A percentile compares a stretch with the other conserved stretches of the same genome.
Conservation (phyloP, 2,888 invertebrate species). For the Habrosyne pyritoides region DNA sequence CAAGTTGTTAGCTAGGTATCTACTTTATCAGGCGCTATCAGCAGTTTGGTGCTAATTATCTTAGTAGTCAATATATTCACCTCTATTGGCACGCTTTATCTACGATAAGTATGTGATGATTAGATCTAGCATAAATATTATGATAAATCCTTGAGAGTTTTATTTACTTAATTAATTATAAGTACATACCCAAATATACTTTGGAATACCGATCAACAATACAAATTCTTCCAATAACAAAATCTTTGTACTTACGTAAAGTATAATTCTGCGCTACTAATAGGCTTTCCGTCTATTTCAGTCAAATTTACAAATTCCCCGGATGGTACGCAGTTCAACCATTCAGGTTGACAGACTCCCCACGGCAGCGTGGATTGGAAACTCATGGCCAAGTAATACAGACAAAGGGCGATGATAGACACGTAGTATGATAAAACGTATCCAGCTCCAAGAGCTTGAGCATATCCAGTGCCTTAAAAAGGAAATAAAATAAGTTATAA, state of each 20-base stretch:
- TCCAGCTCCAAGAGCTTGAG: slow-evolving; percentile 85
- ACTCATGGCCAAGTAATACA: slow-evolving; percentile 89
- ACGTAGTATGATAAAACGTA: slow-evolving; percentile 91
- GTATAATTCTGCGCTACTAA: slow-evolving; percentile 84
- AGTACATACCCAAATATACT: no score
- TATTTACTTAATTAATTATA: background rate
- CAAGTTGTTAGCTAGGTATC: background rate
- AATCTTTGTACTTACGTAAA: slow-evolving; percentile 75
- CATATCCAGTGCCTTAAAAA: slow-evolving; percentile 86
- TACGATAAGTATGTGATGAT: background rate
- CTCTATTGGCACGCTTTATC: background rate
- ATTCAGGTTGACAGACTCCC: slow-evolving; percentile 85
- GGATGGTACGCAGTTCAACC: slow-evolving; percentile 78
- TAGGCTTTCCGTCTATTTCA: slow-evolving; percentile 37
- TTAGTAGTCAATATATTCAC: background rate
- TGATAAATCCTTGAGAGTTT: background rate
- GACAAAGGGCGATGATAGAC: slow-evolving; percentile 88
- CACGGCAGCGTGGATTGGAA: slow-evolving; percentile 88
- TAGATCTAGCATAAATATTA: background rate
- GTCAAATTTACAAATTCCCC: slow-evolving; percentile 46
- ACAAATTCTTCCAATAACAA: no score
- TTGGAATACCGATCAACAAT: no score
- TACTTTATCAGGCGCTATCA: background rate
- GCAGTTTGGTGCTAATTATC: background rate
- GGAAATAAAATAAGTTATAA: slow-evolving; percentile 3